A percentile compares a stretch with the other conserved stretches of the same genome.
Conservation (phyloP, 2,888 invertebrate genomes). For the Slavum lentiscoides region DNA sequence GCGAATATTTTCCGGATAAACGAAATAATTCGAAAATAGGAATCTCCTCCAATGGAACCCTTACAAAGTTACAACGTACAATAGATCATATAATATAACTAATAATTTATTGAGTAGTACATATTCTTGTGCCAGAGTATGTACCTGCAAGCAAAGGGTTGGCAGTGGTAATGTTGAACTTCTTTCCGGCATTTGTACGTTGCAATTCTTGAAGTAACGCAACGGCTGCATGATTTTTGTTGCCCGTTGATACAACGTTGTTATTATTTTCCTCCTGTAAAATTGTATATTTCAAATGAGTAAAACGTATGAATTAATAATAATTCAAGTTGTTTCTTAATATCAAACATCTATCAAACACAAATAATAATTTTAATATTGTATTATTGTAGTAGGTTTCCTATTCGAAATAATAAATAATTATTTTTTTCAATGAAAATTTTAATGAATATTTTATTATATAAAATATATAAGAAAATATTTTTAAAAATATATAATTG, state of each 20-base stretch:
- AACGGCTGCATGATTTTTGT: conserved; percentile 57
- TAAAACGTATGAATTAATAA: not conserved
- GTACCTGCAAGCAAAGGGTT: conserved; percentile 84
- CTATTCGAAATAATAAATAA: not conserved
- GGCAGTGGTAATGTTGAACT: conserved; percentile 79
- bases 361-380: no score
- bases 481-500: not conserved
- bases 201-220: conserved; percentile 58
- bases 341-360: no score
- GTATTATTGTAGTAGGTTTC: not conserved
- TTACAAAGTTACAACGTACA: not conserved
- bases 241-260: conserved; percentile 58
- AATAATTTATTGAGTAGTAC: not conserved
- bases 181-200: conserved; percentile 56
- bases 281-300: conserved; percentile 54
- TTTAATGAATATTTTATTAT: not conserved
- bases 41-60: no score
- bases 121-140: conserved; percentile 13
- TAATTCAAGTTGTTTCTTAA: not conserved
- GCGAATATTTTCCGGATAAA: no score
- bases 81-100: not conserved
- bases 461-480: no score
- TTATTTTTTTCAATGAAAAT: not conserved
- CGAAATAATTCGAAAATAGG: no score
- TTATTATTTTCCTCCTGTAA: conserved; percentile 64